phyloP scores from a whole-genome alignment of 2,797 vertebrate species.

The Schizopygopsis pylzovi region DNA sequence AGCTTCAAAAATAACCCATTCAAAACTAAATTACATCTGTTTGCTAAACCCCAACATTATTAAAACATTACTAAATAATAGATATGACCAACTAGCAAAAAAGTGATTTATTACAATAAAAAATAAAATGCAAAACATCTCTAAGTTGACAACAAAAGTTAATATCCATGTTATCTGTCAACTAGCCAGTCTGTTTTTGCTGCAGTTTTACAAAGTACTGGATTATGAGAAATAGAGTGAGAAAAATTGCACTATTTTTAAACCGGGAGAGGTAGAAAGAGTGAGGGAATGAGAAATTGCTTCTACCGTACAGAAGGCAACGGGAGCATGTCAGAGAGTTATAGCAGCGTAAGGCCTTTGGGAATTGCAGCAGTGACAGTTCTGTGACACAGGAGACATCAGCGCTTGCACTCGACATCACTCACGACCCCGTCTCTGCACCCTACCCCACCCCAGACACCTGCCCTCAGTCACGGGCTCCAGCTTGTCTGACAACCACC shows the following conservation, averaged over 20 bases:
- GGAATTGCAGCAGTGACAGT: slow-evolving; percentile 58
- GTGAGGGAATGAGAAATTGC: slow-evolving; percentile 31
- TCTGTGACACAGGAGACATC: slow-evolving; percentile 62
- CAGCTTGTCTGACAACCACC: slow-evolving; percentile 41
- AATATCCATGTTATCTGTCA: not conserved
- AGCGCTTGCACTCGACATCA: slow-evolving; percentile 65
- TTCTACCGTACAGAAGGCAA: slow-evolving; percentile 25
- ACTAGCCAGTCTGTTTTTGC: not conserved
- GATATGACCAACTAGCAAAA: too few species aligned
- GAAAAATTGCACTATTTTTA: slow-evolving; percentile 12
- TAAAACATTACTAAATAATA: too few species aligned
- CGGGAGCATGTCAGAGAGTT: slow-evolving; percentile 63
- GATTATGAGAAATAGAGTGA: not conserved
- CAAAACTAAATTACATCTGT: not conserved
- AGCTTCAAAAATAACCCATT: not conserved
- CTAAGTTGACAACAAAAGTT: not conserved
- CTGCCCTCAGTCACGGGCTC: slow-evolving; percentile 36
- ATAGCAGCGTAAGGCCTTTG: slow-evolving; percentile 59
- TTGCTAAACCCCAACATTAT: not conserved
- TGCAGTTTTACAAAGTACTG: not conserved
- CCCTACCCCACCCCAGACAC: slow-evolving; percentile 29
- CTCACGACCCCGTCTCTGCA: slow-evolving; percentile 55
- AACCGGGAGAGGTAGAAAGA: not conserved
- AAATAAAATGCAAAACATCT: not conserved
- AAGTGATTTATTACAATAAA: too few species aligned